Percentiles rank a stretch among this genome's conserved stretches.
Conservation (phyloP, 2,113 vertebrate species). For the Plecotus auritus region DNA sequence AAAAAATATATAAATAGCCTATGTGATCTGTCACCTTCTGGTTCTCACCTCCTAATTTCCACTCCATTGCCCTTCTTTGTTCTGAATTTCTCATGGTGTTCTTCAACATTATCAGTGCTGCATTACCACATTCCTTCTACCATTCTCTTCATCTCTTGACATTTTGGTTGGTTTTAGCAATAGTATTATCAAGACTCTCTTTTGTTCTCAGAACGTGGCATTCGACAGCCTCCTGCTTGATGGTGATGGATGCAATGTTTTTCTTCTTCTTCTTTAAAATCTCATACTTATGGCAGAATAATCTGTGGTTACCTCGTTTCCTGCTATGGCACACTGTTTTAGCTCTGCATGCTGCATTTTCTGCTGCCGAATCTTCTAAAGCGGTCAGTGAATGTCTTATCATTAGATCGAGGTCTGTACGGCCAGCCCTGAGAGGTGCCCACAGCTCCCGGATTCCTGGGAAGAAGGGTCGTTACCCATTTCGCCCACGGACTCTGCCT, state of each 20-base stretch:
- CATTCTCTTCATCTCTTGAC: not conserved
- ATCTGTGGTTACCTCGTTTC: too few relatives aligned
- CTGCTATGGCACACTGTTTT: too few relatives aligned
- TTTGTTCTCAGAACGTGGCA: too few relatives aligned
- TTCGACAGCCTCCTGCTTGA: not conserved
- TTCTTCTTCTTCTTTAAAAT: not conserved
- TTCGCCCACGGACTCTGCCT: not conserved
- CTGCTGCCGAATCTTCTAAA: too few relatives aligned
- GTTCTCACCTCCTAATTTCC: not conserved
- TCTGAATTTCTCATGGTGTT: not conserved
- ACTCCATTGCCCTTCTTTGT: not conserved
- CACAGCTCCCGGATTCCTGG: not conserved
- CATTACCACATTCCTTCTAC: not conserved
- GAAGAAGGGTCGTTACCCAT: fast-evolving
- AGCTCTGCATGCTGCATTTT: not conserved
- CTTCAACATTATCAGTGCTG: not conserved
- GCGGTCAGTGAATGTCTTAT: not conserved
- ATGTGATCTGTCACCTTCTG: not conserved
- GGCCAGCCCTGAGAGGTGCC: not conserved
- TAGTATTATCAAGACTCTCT: not conserved
- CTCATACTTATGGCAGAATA: not conserved
- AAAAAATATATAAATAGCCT: not conserved
- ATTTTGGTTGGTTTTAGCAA: too few relatives aligned
- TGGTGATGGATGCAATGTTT: fast-evolving
- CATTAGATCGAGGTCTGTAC: not conserved